Evolutionary conservation across 1,140 invertebrate species (phyloP), one percentile per base, ranked within the genome.

Genomic region (Parapsyche elsis): DNA sequence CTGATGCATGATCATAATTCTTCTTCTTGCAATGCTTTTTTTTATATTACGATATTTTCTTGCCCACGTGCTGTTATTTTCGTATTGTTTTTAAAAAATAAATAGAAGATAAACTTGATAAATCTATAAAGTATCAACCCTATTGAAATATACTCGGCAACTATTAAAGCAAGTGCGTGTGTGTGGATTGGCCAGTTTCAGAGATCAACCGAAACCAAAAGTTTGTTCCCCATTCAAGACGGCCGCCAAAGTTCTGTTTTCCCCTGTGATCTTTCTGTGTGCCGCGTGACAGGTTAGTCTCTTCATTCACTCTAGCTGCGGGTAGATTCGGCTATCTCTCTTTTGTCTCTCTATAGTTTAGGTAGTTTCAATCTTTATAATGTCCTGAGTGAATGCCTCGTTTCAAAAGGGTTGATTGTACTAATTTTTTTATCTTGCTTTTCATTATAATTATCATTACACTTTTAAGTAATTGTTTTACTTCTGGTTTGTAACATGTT

Each of bases 261-360:
- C 90, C 89, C 91, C 91, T 87, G 90, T 92, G 90, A 91, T 92
- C 89, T 92, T 92, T 91, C 90, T 92, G 87, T 92, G 90, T 90
- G 91, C 91, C 86, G 91, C 91, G 85, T 92, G 90, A 90, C 79
- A 80, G 83, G 83, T 83, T 82, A 83, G 83, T 81, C 76, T 61
- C 45, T 74, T 71, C 75, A 23, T 78, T 70, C 77, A 80, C 67
- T 81, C 80, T 80, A 80, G 78, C 74, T 78, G 76, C 70, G 75
- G 80, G 70, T 81, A 78, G 80, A 59, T 80, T 59, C 76, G 64
- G 19, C 76, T 78, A 71, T 78, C 71, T 77, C 64, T 74, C 76
- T 81, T 71, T 70, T 61, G 44, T 77, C 76, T 80, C 61, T 80
- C 21, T 67, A 67, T 78, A 80, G 74, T 71, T 24, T 80, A 64